Conservation (phyloP, 2,888 invertebrate genomes). For the Drosophila flavopinicola region DNA sequence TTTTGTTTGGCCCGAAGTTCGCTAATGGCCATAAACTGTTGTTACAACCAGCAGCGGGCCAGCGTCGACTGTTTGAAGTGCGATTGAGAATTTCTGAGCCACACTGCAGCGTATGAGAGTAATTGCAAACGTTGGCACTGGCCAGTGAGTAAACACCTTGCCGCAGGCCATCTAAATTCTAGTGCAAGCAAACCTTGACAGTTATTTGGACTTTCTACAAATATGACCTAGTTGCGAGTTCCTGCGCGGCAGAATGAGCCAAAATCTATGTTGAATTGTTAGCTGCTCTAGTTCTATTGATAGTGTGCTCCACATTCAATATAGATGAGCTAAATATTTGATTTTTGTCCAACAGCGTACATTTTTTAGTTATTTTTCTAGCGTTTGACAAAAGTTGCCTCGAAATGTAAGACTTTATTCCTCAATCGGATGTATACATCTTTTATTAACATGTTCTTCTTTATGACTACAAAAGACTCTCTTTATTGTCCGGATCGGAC, state of each 20-base stretch:
- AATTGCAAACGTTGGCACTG: slow-evolving; percentile 39
- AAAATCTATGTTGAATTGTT: too few relatives aligned
- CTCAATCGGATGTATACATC: too few relatives aligned
- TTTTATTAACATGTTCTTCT: too few relatives aligned
- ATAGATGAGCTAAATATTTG: too few relatives aligned
- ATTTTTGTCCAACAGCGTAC: too few relatives aligned
- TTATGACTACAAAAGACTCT: too few relatives aligned
- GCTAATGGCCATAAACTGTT: slow-evolving; percentile 68
- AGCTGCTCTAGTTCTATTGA: too few relatives aligned
- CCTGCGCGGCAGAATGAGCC: accelerated
- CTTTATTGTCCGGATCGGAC: too few relatives aligned
- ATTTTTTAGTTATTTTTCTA: too few relatives aligned
- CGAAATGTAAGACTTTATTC: too few relatives aligned
- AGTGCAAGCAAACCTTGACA: slow-evolving; percentile 31
- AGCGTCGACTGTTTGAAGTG: slow-evolving; percentile 54
- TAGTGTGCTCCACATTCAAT: too few relatives aligned
- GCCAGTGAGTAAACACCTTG: slow-evolving; percentile 47
- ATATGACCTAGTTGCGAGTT: slow-evolving; percentile 27
- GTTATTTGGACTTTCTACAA: slow-evolving; percentile 16
- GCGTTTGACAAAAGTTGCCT: too few relatives aligned
- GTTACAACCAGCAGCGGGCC: slow-evolving; percentile 33
- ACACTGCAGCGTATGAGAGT: slow-evolving; percentile 6
- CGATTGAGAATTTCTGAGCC: slow-evolving; percentile 68
- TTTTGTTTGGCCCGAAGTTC: slow-evolving; percentile 61
- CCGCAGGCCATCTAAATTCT: slow-evolving; percentile 21